Evolutionary conservation across 2,888 invertebrate species (phyloP).

Genomic region (Conistra vaccinii): DNA sequence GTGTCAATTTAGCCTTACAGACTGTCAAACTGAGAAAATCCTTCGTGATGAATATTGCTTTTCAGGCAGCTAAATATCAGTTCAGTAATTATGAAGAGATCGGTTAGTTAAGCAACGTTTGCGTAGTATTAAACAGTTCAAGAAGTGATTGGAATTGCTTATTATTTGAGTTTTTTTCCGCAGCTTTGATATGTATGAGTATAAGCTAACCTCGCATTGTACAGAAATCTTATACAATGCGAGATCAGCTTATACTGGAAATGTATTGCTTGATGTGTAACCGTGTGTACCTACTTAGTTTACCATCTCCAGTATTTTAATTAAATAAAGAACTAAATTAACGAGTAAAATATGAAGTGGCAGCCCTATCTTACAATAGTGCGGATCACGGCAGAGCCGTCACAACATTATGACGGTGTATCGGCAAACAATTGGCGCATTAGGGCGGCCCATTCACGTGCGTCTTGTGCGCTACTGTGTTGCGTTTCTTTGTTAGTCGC

Average conservation of each 20-base stretch:
- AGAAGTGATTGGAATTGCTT: neutral
- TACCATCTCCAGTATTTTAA: too few species aligned
- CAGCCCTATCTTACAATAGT: conserved; percentile 67
- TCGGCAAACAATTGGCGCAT: conserved; percentile 81
- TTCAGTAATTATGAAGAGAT: neutral
- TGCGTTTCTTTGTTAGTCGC: conserved; percentile 66
- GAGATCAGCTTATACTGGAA: too few species aligned
- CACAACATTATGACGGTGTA: conserved; percentile 79
- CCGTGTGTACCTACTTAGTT: too few species aligned
- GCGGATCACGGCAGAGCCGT: conserved; percentile 48
- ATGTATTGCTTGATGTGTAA: too few species aligned
- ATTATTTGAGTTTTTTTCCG: neutral
- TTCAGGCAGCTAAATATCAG: neutral
- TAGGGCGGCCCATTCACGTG: conserved; percentile 70
- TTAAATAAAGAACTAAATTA: neutral
- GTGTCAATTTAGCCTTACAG: neutral
- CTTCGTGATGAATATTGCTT: neutral
- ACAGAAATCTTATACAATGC: too few species aligned
- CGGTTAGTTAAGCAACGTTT: neutral
- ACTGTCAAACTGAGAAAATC: neutral
- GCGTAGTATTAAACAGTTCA: neutral
- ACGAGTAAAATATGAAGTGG: neutral
- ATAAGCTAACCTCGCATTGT: too few species aligned
- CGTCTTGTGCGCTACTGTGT: conserved; percentile 71
- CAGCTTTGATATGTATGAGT: neutral